Evolutionary conservation across 2,797 vertebrate species (phyloP).

Genomic region (Anableps anableps): DNA sequence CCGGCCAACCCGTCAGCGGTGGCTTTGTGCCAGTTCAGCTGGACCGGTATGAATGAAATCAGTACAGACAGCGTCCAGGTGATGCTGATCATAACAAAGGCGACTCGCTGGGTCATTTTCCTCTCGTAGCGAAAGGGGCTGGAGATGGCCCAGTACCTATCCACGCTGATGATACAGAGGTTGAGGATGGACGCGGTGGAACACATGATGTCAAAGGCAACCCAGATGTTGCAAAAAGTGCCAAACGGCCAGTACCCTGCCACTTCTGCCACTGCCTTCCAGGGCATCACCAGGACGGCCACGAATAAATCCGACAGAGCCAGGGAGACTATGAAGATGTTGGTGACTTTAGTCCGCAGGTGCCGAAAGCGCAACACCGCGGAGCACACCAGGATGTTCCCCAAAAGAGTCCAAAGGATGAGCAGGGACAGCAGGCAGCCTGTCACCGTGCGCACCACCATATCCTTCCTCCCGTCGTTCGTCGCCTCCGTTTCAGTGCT

Average conservation of each 20-base stretch:
- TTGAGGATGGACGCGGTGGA: conserved; percentile 97
- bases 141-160: conserved; percentile 96
- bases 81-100: conserved; percentile 89
- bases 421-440: conserved; percentile 88
- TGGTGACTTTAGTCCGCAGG: conserved; percentile 91
- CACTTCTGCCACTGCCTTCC: conserved; percentile 94
- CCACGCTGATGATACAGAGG: conserved; percentile 94
- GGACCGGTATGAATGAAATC: conserved; percentile 96
- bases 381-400: conserved; percentile 91
- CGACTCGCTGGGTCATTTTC: conserved; percentile 92
- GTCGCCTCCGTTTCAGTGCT: conserved; percentile 70
- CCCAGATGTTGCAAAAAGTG: conserved; percentile 92
- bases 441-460: conserved; percentile 82
- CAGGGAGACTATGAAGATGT: conserved; percentile 93
- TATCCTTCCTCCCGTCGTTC: conserved; percentile 59
- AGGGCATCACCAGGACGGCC: conserved; percentile 95
- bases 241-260: conserved; percentile 96
- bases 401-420: conserved; percentile 92
- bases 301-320: conserved; percentile 94
- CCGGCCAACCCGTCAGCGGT: conserved; percentile 49
- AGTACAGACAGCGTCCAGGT: conserved; percentile 92
- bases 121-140: conserved; percentile 95
- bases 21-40: conserved; percentile 93
- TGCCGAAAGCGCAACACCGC: conserved; percentile 90
- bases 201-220: conserved; percentile 98